Evolutionary conservation across 2,113 vertebrate genomes (phyloP).

Genomic region (Micronycteris hirsuta): DNA sequence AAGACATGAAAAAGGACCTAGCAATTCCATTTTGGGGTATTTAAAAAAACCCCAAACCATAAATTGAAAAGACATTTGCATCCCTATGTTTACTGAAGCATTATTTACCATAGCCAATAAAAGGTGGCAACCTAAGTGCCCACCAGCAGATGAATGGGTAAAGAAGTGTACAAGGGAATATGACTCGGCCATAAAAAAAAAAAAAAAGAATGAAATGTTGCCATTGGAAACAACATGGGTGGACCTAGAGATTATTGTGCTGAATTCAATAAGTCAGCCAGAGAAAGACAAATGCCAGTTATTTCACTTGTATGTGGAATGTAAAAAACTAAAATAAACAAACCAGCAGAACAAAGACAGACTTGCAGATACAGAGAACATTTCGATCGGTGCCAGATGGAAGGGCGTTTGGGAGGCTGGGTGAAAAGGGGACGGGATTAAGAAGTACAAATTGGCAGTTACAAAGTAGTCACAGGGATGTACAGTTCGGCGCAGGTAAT

Average conservation of each 20-base stretch:
- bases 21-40: neutral
- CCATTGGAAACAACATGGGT: neutral
- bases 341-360: neutral
- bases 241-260: neutral
- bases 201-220: neutral
- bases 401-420: neutral
- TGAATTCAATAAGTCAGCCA: neutral
- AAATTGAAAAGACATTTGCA: neutral
- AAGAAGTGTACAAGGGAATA: neutral
- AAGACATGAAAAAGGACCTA: neutral
- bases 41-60: neutral
- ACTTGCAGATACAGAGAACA: neutral
- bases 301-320: neutral
- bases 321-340: neutral
- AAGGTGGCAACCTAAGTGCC: neutral
- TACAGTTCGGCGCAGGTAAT: neutral
- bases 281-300: neutral
- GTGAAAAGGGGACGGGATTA: neutral
- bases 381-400: neutral
- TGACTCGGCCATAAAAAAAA: neutral
- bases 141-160: neutral
- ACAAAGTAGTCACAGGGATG: neutral
- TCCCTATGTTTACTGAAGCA: neutral
- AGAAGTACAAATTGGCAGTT: neutral
- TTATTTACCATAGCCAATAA: neutral